Evolutionary conservation across 2,113 vertebrate species (phyloP).

Genomic region (Phalacrocorax pelagicus): DNA sequence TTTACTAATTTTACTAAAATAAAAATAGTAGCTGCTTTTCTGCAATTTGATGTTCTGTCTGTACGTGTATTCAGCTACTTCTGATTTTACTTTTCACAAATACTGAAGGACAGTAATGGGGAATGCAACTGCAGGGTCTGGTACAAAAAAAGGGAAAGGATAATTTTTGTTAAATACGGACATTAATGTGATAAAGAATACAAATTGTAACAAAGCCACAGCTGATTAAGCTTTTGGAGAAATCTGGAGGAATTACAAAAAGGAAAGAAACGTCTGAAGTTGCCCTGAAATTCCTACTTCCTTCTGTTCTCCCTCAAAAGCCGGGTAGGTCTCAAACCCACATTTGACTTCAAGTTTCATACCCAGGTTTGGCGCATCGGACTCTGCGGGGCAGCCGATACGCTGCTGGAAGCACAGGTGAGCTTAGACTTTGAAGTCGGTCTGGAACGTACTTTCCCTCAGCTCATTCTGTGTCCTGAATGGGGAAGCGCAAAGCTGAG

Average conservation of each 20-base stretch:
- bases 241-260: neutral
- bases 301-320: neutral
- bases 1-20: neutral
- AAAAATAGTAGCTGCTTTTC: neutral
- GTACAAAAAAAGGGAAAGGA: neutral
- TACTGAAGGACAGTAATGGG: neutral
- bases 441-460: neutral
- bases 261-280: neutral
- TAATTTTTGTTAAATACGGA: neutral
- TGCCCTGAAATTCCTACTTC: neutral
- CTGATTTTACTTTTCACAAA: neutral
- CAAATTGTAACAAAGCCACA: neutral
- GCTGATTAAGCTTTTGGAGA: neutral
- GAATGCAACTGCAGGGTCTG: neutral
- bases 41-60: neutral
- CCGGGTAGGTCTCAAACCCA: neutral
- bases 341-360: neutral
- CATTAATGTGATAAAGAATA: neutral
- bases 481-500: neutral
- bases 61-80: neutral
- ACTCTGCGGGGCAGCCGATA: neutral
- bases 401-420: neutral
- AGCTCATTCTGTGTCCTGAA: neutral
- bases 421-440: neutral
- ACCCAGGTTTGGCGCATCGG: neutral